Percentiles rank a stretch among this genome's conserved stretches.
These are phyloP conservation scores for Oncorhynchus masou DNA, from an alignment of 2,113 vertebrate genomes.

Conservation along the genomic window DNA sequence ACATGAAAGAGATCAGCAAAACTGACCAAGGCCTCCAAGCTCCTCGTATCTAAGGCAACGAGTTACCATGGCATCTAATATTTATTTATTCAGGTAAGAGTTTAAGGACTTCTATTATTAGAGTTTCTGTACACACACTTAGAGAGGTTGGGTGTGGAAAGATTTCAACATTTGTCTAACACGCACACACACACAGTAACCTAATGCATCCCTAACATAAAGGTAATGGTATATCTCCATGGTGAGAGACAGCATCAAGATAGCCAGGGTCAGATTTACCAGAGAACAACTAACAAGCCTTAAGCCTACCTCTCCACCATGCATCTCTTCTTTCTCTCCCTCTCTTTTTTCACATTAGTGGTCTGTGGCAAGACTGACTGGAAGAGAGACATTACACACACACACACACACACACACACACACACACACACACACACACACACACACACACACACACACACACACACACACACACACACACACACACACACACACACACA, in stretches of 20 bases:
- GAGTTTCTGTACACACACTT: not conserved
- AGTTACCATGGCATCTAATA: conserved; percentile 1
- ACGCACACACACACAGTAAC: no score
- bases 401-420: not conserved
- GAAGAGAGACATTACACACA: not conserved
- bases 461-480: not conserved
- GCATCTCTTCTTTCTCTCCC: no score
- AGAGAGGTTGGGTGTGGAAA: no score
- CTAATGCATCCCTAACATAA: no score
- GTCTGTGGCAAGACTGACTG: not conserved
- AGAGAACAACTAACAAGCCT: no score
- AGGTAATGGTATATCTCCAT: no score
- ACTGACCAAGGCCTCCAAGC: not conserved
- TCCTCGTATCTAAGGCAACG: not conserved
- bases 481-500: not conserved
- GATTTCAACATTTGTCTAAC: no score
- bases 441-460: not conserved
- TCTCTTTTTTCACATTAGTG: not conserved
- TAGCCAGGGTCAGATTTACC: no score
- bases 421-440: not conserved
- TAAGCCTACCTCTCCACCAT: no score
- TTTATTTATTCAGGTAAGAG: not conserved
- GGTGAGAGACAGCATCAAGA: no score
- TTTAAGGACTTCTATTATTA: not conserved
- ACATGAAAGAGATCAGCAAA: not conserved